Conservation (phyloP, 2,113 vertebrate genomes). For the Micronisus gabar region DNA sequence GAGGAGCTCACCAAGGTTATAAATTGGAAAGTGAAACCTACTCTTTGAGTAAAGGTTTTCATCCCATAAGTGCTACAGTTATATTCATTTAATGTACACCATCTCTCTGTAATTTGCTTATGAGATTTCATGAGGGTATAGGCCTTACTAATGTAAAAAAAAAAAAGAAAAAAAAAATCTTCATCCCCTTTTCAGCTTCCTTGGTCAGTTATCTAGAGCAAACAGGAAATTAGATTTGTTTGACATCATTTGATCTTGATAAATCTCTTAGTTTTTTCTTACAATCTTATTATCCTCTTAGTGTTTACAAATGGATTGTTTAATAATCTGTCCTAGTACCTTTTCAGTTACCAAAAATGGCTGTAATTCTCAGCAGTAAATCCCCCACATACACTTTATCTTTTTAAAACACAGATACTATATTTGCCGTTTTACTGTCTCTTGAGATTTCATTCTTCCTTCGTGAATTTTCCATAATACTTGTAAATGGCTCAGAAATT, state of each 20-base stretch:
- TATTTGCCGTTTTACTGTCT: not conserved
- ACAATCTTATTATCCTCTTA: not conserved
- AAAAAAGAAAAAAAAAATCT: too few relatives aligned
- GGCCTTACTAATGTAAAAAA: not conserved
- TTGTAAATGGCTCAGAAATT: not conserved
- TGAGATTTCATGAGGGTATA: not conserved
- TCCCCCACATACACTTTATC: not conserved
- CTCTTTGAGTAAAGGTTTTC: not conserved
- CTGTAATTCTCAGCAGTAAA: not conserved
- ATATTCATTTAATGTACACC: not conserved
- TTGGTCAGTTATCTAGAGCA: not conserved
- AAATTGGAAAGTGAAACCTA: not conserved
- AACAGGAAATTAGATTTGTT: slow-evolving; percentile 2
- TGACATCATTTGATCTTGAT: not conserved
- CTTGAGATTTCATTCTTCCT: not conserved
- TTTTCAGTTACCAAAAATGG: not conserved
- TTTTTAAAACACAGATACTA: not conserved
- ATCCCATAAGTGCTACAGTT: fast-evolving
- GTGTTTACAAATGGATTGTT: not conserved
- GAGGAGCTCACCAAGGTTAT: not conserved
- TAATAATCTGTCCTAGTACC: not conserved
- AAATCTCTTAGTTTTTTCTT: not conserved
- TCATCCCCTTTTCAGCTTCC: not conserved
- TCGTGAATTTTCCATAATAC: not conserved
- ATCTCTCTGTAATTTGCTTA: not conserved